Evolutionary conservation across 1,140 invertebrate species (phyloP), one percentile per base, ranked within the genome.

Genomic region (Zaprionus kolodkinae): DNA sequence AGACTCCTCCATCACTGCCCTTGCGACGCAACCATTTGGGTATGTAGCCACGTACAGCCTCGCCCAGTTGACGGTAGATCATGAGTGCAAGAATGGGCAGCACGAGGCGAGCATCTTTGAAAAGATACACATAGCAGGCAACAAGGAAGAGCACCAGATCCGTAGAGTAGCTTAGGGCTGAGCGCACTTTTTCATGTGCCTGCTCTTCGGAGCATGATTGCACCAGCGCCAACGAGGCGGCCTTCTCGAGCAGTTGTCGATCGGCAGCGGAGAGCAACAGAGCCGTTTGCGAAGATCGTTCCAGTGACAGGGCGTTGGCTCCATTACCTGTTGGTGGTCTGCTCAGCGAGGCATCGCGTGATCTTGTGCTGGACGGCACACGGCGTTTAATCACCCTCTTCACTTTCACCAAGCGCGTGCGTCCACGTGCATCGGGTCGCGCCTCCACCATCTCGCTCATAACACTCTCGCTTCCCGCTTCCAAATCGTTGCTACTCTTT

Each of bases 71-170:
- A 63, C 96, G 94, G 85, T 96, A 97, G 55, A 97, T 94, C 80
- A 97, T 95, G 1, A 97, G 93, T 7, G 95, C 94, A 61, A 97
- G 94, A 73, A 97, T 94, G 21, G 96, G 96, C 68, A 97, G 94
- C 1, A 96, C 96, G 17, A 97, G 93, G 60, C 95, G 93, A 88
- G 96, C 96, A 79, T 96, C 96, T 81, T 96, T 96, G 81, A 96
- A 97, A 11, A 96, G 91, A 91, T 97, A 97, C 40, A 97, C 93
- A 94, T 95, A 96, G 91, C 95, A 95, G 6, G 96, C 96, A 1
- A 96, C 94, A 13, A 95, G 55, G 59, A 96, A 93, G 75, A 96
- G 94, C 38, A 95, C 95, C 55, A 96, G 79, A 86, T 96, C 96
- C 0, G 96, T 96, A 9, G 95, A 92, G 78, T 96, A 96, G 80